phyloP scores from a whole-genome alignment of 2,113 vertebrate species.

The Tragelaphus buxtoni region DNA sequence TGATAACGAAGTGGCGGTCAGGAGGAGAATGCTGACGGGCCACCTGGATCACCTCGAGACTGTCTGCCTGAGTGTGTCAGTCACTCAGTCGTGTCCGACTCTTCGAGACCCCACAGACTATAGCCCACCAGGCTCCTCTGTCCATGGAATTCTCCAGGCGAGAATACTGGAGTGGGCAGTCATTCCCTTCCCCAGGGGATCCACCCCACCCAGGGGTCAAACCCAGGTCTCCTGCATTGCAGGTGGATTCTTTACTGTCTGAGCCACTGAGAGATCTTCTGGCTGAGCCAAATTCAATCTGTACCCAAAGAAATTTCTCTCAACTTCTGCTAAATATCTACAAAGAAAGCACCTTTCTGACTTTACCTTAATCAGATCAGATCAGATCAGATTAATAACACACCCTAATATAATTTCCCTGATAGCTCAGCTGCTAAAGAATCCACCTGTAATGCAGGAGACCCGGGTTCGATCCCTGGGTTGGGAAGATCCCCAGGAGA shows the following conservation, averaged over 20 bases:
- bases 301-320: neutral
- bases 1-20: neutral
- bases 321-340: neutral
- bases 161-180: neutral
- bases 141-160: neutral
- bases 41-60: neutral
- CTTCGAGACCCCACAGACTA: fast-evolving
- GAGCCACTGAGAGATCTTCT: neutral
- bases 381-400: too few relatives aligned
- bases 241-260: neutral
- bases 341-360: neutral
- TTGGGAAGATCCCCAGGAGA: neutral
- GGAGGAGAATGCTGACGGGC: neutral
- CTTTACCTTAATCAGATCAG: neutral
- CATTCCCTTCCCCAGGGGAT: neutral
- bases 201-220: neutral
- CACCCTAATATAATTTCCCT: neutral
- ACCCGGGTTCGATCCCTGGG: neutral
- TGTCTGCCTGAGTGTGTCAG: neutral
- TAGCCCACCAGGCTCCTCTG: neutral
- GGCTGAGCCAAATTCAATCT: neutral
- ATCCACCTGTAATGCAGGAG: neutral
- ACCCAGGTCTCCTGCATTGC: neutral
- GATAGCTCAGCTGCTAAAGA: neutral
- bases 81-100: neutral